A percentile compares a stretch with the other conserved stretches of the same genome.
Evolutionary conservation across 2,888 invertebrate species (phyloP).

Genomic region (Erebia epiphron): DNA sequence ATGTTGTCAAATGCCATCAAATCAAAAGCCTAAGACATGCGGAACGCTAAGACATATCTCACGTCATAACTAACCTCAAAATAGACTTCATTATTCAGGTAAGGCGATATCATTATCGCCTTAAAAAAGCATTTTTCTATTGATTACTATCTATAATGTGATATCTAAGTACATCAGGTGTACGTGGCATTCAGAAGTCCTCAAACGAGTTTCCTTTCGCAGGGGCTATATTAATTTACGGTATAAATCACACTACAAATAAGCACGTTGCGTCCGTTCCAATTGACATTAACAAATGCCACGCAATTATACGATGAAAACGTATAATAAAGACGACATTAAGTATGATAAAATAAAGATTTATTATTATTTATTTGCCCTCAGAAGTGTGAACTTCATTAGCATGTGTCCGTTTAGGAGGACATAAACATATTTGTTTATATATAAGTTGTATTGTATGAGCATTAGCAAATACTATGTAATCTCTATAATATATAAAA

Average conservation of each 20-base stretch:
- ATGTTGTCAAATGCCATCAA: not conserved
- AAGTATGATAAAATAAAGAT: constrained; percentile 21
- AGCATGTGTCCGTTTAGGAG: not conserved
- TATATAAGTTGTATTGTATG: not conserved
- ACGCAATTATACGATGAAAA: constrained; percentile 26
- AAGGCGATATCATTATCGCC: constrained; percentile 18
- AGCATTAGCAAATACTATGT: no score
- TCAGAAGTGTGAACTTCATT: constrained; percentile 3
- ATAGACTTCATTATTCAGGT: constrained; percentile 4
- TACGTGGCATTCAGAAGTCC: constrained; percentile 15
- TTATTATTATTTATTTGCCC: constrained; percentile 6
- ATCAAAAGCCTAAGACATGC: not conserved
- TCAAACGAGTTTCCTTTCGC: constrained; percentile 23
- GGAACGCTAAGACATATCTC: not conserved
- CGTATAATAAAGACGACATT: constrained; percentile 30
- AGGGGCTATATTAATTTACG: constrained; percentile 27
- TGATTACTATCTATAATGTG: constrained; percentile 24
- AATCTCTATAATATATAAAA: no score
- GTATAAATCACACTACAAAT: constrained; percentile 27
- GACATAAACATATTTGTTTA: not conserved
- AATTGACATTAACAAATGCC: constrained; percentile 31
- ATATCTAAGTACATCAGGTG: constrained; percentile 19
- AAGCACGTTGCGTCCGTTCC: constrained; percentile 14
- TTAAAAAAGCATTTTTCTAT: constrained; percentile 22
- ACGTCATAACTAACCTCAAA: not conserved